Conservation (phyloP, 1,140 invertebrate genomes). For the Trypoxylus dichotomus region DNA sequence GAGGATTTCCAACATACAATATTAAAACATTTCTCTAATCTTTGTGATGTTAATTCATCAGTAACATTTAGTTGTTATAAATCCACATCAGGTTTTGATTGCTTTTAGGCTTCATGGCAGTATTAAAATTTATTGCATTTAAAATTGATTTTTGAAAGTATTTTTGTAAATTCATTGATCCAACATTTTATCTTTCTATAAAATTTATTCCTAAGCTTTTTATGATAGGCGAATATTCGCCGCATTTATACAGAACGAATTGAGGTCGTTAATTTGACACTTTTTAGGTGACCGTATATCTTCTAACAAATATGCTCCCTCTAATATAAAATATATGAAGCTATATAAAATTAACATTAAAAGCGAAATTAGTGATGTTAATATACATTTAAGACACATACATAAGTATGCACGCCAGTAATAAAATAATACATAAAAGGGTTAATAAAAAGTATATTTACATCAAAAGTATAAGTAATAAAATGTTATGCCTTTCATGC, state of each 20-base stretch:
- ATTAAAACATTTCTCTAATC: too few species aligned
- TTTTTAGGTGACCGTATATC: not conserved
- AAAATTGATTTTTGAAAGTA: not conserved
- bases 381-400: constrained; percentile 7
- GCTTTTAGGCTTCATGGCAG: too few species aligned
- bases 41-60: too few species aligned
- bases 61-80: too few species aligned
- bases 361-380: constrained; percentile 6
- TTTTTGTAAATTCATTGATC: not conserved
- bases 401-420: constrained; percentile 1
- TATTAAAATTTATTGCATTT: too few species aligned
- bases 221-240: not conserved
- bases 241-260: not conserved
- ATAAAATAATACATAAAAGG: not conserved
- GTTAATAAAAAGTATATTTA: not conserved
- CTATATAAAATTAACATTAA: constrained; percentile 4
- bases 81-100: too few species aligned
- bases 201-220: not conserved
- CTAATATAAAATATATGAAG: not conserved
- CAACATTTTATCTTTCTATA: not conserved
- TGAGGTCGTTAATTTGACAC: not conserved
- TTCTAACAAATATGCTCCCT: not conserved
- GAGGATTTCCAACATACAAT: too few species aligned
- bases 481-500: not conserved
- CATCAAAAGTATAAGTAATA: not conserved